These are phyloP conservation scores for Pseudochirops corinnae DNA, from an alignment of 2,797 vertebrate genomes.

Conservation along the genomic window DNA sequence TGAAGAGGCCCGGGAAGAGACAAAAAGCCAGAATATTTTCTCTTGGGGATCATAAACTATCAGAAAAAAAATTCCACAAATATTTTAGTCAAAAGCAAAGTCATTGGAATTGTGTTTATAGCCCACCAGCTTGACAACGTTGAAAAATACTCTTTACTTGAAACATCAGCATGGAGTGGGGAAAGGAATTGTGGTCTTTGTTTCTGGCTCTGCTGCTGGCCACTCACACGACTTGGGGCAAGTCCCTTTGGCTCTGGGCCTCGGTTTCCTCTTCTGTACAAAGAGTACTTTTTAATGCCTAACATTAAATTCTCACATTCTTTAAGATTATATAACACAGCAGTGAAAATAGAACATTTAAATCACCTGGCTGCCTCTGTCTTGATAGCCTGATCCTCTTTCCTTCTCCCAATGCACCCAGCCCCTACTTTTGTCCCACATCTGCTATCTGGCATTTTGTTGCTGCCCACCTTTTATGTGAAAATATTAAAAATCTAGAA, in stretches of 20 bases:
- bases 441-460: background rate
- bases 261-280: slow-evolving; percentile 20
- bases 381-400: background rate
- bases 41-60: background rate
- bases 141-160: background rate
- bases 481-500: background rate
- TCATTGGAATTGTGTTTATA: background rate
- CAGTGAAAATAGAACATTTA: background rate
- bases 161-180: background rate
- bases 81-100: background rate
- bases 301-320: background rate
- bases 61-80: background rate
- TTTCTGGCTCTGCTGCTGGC: background rate
- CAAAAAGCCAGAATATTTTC: background rate
- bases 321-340: background rate
- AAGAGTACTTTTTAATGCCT: background rate
- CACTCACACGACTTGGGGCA: background rate
- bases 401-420: background rate
- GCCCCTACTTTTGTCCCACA: background rate
- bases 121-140: background rate
- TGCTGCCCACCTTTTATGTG: background rate
- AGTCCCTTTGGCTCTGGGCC: slow-evolving; percentile 2
- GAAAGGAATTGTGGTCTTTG: slow-evolving; percentile 14
- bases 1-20: background rate
- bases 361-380: background rate